Evolutionary conservation across 2,797 vertebrate species (phyloP), one percentile per base, ranked within the genome.

Genomic region (Gymnothorax reevesii): DNA sequence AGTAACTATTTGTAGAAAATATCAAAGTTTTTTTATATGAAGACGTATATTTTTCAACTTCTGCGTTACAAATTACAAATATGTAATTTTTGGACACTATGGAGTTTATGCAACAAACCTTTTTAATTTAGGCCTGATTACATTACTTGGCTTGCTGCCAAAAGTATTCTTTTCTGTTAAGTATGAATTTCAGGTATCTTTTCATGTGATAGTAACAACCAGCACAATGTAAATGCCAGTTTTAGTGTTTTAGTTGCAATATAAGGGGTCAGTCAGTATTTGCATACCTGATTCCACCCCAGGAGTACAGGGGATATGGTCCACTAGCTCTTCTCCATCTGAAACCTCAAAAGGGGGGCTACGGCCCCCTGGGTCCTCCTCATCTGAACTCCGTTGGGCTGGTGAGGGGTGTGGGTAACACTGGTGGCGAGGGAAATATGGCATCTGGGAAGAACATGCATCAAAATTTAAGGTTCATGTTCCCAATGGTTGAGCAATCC

Each of bases 261-360:
- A 66, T 66, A 59, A 7, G 69, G 69, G 27, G 73, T 33, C 73
- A 17, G 83, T 52, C 64, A 7, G 62, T 15, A 27, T 83, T 66
- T 27, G 85, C 96, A 91, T 91, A 99, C 98, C 97, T 94, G 98
- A 94, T 82, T 99, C 98, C 91, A 94, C 97, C 4, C 95, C 91
- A 84, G 96, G 94, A 88, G 97, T 93, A 55, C 97, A 97, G 75
- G 97, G 91, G 59, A 94, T 93, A 0, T 96, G 95, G 15, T 98
- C 97, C 91, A 96, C 94, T 88, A 95, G 95, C 57, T 99, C 97
- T 86, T 99, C 98, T 54, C 96, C 96, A 22, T 99, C 98, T n/a
- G 98, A 99, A 66, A 99, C 98, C 91, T 99, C 98, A 90, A 99
- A 84, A 0, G 98, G 97, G 0, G 98, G 97, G 83, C 98, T 99